A percentile compares a stretch with the other conserved stretches of the same genome.
Evolutionary conservation across 2,888 invertebrate genomes (phyloP).

Genomic region (Polymixis lichenea): DNA sequence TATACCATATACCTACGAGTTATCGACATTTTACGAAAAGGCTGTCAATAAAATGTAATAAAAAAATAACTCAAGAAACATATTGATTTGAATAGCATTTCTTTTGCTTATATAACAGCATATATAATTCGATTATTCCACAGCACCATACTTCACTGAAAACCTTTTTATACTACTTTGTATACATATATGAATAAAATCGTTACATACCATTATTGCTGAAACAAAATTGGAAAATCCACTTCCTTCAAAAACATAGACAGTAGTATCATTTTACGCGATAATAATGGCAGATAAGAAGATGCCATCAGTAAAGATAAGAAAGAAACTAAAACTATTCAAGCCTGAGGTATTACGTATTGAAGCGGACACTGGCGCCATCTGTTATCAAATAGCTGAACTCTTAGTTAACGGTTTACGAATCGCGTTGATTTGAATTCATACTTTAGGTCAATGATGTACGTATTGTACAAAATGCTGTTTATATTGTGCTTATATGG

Average conservation of each 20-base stretch:
- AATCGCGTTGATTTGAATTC: not conserved
- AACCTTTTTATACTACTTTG: not conserved
- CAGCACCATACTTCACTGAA: slow-evolving; percentile 12
- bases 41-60: slow-evolving; percentile 51
- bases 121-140: slow-evolving; percentile 31
- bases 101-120: slow-evolving; percentile 51
- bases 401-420: slow-evolving; percentile 21
- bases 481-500: not conserved
- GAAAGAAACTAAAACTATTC: slow-evolving; percentile 36
- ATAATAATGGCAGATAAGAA: slow-evolving; percentile 55
- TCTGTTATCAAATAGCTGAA: slow-evolving; percentile 59
- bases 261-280: slow-evolving; percentile 44
- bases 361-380: slow-evolving; percentile 50
- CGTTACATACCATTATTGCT: not conserved
- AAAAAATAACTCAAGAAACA: slow-evolving; percentile 36
- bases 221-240: slow-evolving; percentile 13
- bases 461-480: not conserved
- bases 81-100: slow-evolving; percentile 43
- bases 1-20: slow-evolving; percentile 8
- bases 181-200: not conserved
- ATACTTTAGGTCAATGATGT: not conserved
- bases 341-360: slow-evolving; percentile 8
- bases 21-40: slow-evolving; percentile 49
- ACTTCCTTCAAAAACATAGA: slow-evolving; percentile 22
- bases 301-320: slow-evolving; percentile 52